These are phyloP conservation scores for Cryptoprocta ferox DNA, from an alignment of 2,797 vertebrate species.

Conservation along the genomic window DNA sequence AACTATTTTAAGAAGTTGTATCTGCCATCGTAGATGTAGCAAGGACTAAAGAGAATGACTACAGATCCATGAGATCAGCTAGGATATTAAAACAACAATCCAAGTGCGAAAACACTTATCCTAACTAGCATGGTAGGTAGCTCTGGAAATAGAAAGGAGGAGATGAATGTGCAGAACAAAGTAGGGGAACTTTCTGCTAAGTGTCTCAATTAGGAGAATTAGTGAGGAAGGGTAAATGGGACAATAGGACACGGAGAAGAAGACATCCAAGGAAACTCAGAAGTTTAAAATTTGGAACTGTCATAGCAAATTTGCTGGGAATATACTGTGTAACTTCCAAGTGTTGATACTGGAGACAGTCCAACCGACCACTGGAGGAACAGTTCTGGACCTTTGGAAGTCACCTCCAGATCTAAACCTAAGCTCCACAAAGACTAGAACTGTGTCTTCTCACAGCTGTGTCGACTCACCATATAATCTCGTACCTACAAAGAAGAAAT, in stretches of 20 bases:
- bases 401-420: not conserved
- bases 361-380: not conserved
- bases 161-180: not conserved
- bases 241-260: not conserved
- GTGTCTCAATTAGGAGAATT: not conserved
- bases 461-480: not conserved
- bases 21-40: not conserved
- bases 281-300: not conserved
- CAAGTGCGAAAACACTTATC: not conserved
- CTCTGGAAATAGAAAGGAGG: constrained; percentile 11
- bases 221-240: not conserved
- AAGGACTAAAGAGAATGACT: not conserved
- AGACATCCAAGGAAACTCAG: not conserved
- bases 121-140: not conserved
- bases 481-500: not conserved
- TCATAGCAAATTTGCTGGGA: not conserved
- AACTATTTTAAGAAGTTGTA: not conserved
- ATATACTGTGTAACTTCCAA: not conserved
- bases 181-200: not conserved
- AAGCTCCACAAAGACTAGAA: not conserved
- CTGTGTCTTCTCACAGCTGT: not conserved
- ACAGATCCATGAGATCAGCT: not conserved
- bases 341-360: not conserved
- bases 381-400: not conserved
- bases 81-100: constrained; percentile 30